Evolutionary conservation across 2,888 invertebrate genomes (phyloP), one percentile per base, ranked within the genome.

Genomic region (Alloscopus bannaensis): DNA sequence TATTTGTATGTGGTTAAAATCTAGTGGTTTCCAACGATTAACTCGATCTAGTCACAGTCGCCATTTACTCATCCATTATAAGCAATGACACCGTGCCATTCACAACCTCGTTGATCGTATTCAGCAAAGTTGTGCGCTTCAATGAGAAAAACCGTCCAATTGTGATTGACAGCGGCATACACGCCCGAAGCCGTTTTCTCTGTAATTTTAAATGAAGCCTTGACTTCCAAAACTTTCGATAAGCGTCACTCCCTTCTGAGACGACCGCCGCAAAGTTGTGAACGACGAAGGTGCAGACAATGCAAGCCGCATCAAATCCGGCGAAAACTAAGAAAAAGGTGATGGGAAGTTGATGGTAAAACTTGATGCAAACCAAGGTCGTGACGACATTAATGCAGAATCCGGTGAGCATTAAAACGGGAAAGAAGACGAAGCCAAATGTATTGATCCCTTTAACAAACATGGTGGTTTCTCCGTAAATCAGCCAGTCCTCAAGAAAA

Each of bases 101-200:
- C 1, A 52, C 72, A 2, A 62, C 52, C 52, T 64, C 50, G 11
- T 4, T 24, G 22, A 72, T 24, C 0, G 62, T 62, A 40, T 62
- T 72, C 24, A 72, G 26, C 24, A 72, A 26, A 1, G 62, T 72
- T n/a, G n/a, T 50, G 13, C 62, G 20, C 28, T 72, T 28, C 40
- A 72, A 20, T 16, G 26, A n/a, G 28, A 72, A 72, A 11, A 73
- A 73, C 2, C 16, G 1, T 40, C 73, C 73, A 40, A 73, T 65
- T 1, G 55, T 13, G 45, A 65, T 13, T 1, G 42, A 18, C 13
- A 65, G 4, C 0, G 64, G 65, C 13, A 16, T 55, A 22, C 62
- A 65, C 0, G 73, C 42, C 18, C 11, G 20, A 2, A 62, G 16
- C 24, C 52, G 50, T 18, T 26, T 50, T 18, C 72, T 29, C 28